Evolutionary conservation across 2,113 vertebrate species (phyloP), one percentile per base, ranked within the genome.

Genomic region (Oncorhynchus mykiss): DNA sequence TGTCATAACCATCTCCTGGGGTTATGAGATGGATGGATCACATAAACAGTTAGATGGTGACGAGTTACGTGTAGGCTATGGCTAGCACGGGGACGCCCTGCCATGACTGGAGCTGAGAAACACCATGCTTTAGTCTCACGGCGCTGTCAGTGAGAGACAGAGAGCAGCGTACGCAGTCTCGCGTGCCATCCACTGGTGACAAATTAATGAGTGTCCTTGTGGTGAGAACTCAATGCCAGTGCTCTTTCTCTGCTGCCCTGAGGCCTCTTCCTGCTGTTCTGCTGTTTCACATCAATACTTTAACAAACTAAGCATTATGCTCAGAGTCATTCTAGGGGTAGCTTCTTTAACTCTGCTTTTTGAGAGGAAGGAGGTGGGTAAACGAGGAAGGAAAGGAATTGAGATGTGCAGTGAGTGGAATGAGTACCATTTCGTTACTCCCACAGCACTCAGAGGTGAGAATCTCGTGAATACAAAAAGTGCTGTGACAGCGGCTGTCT

Each of bases 191-290:
- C 64, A 51, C 75, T 25, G 20, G 57, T 77, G 82, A 77, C 79
- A 78, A 75, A 80, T 88, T 86, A 89, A 91, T 85, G 87, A 89
- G 82, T 77, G 82, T 87, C 84, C 80, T 90, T 90, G 88, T 88
- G 77, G 79, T 79, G 76, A 82, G 64, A 83, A 70, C 81, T 85
- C 75, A 86, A 85, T 83, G 25, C 25, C 24, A 78, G 81, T 77
- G 65, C 79, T 67, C 70, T 85, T 62, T 80, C 78, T 83, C 76
- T 39, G 75, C 67, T 51, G 70, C 90, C 85, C 85, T 84, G 76
- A 73, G 86, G 89, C 82, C 75, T 39, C 83, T 80, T 66, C 83
- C 77, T 85, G 79, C 88, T 81, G 75, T 74, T 87, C 75, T 74
- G 82, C 87, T 91, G 82, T 87, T 90, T 80, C 76, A 69, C 77